Evolutionary conservation across 2,113 vertebrate genomes (phyloP), one percentile per base, ranked within the genome.

Genomic region (Daubentonia madagascariensis): DNA sequence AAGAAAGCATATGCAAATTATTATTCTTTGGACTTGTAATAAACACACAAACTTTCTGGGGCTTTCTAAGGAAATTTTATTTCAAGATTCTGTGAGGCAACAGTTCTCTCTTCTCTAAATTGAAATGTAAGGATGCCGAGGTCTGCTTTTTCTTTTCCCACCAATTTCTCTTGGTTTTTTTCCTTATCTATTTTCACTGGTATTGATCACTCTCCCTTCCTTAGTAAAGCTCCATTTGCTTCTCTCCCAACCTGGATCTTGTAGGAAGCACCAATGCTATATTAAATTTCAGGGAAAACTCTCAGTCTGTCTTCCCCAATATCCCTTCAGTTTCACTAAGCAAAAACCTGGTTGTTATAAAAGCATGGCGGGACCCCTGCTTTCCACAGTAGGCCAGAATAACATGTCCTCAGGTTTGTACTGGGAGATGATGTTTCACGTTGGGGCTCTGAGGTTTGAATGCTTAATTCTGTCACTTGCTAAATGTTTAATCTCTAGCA

Each of bases 41-140:
- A 75, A 73, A 68, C 28, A 32, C 22, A 57, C 30, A 81, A 78
- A 37, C 72, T 91, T 97, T 65, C 28, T 76, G 57, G 68, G 43
- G 23, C 83, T 96, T 94, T 89, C 72, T 91, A 85, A 91, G 63
- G 83, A 89, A 57, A 89, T 68, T 81, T 94, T 67, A 73, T 83
- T 68, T 96, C 68, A 79, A 32, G 61, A 70, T 75, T 84, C 37
- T 84, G 12, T 45, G 37, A 75, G 65, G 43, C 13, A 20, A 5
- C 10, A 59, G 48, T 50, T 85, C 86, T 94, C 30, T 9, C 8
- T 85, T 83, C 65, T 88, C 83, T 96, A 59, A 80, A 87, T 8
- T 48, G 30, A 93, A 72, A 50, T 2, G 5, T n/a, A 28, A 79
- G 50, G 50, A 28, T 40, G 12, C 43, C 57, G 54, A 94, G 25